Base-by-base conservation (phyloP, 1,140 invertebrate species). In the Zaprionus ghesquierei region DNA sequence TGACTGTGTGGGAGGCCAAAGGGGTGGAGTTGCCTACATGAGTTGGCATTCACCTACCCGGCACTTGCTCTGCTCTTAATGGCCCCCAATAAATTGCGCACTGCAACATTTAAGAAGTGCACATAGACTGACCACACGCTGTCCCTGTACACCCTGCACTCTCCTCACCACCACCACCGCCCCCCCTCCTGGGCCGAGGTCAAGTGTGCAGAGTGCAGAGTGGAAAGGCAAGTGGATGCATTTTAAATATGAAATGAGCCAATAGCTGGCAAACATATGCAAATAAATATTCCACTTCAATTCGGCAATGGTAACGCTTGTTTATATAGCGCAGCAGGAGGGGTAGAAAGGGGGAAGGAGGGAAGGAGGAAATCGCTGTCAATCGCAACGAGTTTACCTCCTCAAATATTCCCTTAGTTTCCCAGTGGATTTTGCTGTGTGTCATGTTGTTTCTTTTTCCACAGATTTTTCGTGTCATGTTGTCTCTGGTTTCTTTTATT, bases 61-160 rank as follows among this genome's bases (percentile, higher is more conserved):
- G 35, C 13, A 15, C 5, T 38, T 41, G n/a, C 35, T 41, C n/a
- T 15, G 3, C 13, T 22, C 22, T 46, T 46, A 46, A 46, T 75
- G 71, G 51, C 55, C 55, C 55, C 60, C 75, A 60, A 75, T 77
- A 70, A 70, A 77, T 75, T 77, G 55, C 63, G 51, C 53, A 59
- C 74, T 64, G 59, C 51, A 75, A 75, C 53, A 75, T 77, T 77
- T 25, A 64, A 63, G 63, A 73, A 55, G 31, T n/a, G 15, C 22
- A 10, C 15, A 18, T 41, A n/a, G n/a, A 41, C 35, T 9, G 35
- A 41, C 35, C 35, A 6, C n/a, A 15, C n/a, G 5, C n/a, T 13
- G n/a, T 1, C 3, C 31, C 12, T 6, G 10, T 4, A 10, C 31
- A 12, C 12, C 10, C 31, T 12, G 31, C 10, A 8, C 29, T 10